Conservation (phyloP, 1,140 invertebrate genomes). For the Drosophila kanapiae region DNA sequence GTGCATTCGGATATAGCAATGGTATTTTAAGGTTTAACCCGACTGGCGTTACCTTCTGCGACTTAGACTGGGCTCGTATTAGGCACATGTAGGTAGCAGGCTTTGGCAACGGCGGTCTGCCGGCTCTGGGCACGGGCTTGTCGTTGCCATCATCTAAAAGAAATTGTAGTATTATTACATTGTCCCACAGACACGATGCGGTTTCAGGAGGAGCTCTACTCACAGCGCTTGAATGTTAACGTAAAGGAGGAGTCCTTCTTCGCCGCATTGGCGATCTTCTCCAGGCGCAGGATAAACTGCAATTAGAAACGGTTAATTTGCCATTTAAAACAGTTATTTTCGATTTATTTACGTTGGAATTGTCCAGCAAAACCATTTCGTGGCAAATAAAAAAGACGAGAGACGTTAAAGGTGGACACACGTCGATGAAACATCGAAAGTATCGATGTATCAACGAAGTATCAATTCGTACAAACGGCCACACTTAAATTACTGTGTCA, state of each 20-base stretch:
- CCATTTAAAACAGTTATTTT: conserved; percentile 43
- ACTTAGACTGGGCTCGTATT: conserved; percentile 89
- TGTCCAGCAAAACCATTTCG: conserved; percentile 89
- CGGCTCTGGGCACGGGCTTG: conserved; percentile 89
- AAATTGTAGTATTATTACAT: conserved; percentile 2
- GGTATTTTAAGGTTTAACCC: neutral
- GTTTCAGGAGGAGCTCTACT: conserved; percentile 78
- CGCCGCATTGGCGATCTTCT: conserved; percentile 88
- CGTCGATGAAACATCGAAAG: neutral
- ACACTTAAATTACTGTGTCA: too few species aligned
- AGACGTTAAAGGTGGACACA: neutral
- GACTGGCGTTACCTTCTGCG: conserved; percentile 87
- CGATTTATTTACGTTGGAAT: conserved; percentile 85
- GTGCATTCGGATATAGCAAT: neutral
- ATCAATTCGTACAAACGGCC: too few species aligned
- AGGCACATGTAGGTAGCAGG: conserved; percentile 91
- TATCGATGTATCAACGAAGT: too few species aligned
- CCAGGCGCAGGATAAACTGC: conserved; percentile 88
- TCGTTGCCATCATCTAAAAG: conserved; percentile 90
- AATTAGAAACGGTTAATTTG: conserved; percentile 75
- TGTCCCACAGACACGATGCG: conserved; percentile 9
- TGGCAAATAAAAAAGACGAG: conserved; percentile 51
- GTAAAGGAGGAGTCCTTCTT: conserved; percentile 87
- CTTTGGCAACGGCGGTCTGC: conserved; percentile 86
- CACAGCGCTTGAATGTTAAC: conserved; percentile 90